Percentiles rank a stretch among this genome's conserved stretches.
These are phyloP conservation scores for Metalampra italica DNA, from an alignment of 2,888 invertebrate species.

Conservation along the genomic window DNA sequence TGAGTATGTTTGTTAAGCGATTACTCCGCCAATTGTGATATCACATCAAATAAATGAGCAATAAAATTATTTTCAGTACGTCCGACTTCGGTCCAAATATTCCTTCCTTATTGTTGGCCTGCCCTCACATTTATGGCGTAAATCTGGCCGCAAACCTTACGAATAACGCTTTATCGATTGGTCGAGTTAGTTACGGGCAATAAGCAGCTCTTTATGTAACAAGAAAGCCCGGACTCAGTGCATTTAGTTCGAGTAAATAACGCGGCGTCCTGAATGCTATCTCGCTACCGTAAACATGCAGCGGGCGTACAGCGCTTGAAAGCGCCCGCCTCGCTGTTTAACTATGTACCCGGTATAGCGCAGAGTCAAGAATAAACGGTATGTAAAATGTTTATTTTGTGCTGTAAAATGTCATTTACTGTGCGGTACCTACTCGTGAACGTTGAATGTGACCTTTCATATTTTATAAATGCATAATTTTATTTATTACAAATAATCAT, in stretches of 20 bases:
- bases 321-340: constrained; percentile 1
- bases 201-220: neutral
- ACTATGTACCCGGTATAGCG: neutral
- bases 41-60: too few relatives aligned
- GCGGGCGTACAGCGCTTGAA: constrained; percentile 7
- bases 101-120: too few relatives aligned
- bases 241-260: constrained; percentile 18
- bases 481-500: too few relatives aligned
- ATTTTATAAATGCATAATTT: too few relatives aligned
- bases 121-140: too few relatives aligned
- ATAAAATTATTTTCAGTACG: too few relatives aligned
- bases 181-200: neutral
- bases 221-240: neutral
- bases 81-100: too few relatives aligned
- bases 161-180: neutral
- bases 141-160: too few relatives aligned
- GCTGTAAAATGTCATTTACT: neutral
- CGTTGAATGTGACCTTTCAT: too few relatives aligned
- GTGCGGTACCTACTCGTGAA: too few relatives aligned
- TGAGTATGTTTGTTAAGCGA: too few relatives aligned
- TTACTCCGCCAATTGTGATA: too few relatives aligned
- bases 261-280: constrained; percentile 19
- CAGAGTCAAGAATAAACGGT: neutral
- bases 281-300: constrained; percentile 21
- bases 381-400: neutral